phyloP scores from a whole-genome alignment of 1,140 invertebrate species.

The Lithobius niger region DNA sequence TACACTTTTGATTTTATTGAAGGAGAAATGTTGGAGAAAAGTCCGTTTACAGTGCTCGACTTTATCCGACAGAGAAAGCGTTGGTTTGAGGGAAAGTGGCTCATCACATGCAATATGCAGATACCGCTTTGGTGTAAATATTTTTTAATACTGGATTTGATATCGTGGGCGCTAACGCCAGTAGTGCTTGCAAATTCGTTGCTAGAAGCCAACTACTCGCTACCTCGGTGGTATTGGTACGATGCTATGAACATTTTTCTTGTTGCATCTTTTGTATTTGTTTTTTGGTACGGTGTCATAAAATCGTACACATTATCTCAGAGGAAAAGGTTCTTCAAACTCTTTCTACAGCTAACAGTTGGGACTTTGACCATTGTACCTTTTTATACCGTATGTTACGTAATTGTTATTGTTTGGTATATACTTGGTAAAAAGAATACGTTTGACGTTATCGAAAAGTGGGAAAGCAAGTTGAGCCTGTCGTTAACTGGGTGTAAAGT shows the following conservation, averaged over 20 bases:
- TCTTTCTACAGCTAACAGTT: too few relatives aligned
- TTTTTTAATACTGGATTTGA: constrained; percentile 73
- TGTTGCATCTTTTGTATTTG: constrained; percentile 79
- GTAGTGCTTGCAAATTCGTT: constrained; percentile 77
- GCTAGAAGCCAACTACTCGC: constrained; percentile 65
- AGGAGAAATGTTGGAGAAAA: constrained; percentile 97
- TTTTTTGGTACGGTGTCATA: constrained; percentile 90
- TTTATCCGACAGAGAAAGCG: constrained; percentile 90
- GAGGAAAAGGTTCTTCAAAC: too few relatives aligned
- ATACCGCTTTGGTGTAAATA: constrained; percentile 72
- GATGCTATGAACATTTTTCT: constrained; percentile 79
- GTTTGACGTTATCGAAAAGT: too few relatives aligned
- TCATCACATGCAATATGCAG: constrained; percentile 77
- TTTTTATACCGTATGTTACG: too few relatives aligned
- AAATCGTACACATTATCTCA: constrained; percentile 86
- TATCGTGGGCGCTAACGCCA: constrained; percentile 91
- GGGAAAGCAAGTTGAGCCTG: too few relatives aligned
- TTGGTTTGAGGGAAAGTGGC: constrained; percentile 89
- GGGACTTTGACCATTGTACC: too few relatives aligned
- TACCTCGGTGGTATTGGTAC: constrained; percentile 47
- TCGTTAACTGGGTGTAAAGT: too few relatives aligned
- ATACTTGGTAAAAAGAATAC: too few relatives aligned
- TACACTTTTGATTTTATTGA: constrained; percentile 86
- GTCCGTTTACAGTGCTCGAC: constrained; percentile 86
- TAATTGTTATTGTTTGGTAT: too few relatives aligned